Evolutionary conservation across 1,140 invertebrate genomes (phyloP), one percentile per base, ranked within the genome.

Genomic region (Euura lappo): DNA sequence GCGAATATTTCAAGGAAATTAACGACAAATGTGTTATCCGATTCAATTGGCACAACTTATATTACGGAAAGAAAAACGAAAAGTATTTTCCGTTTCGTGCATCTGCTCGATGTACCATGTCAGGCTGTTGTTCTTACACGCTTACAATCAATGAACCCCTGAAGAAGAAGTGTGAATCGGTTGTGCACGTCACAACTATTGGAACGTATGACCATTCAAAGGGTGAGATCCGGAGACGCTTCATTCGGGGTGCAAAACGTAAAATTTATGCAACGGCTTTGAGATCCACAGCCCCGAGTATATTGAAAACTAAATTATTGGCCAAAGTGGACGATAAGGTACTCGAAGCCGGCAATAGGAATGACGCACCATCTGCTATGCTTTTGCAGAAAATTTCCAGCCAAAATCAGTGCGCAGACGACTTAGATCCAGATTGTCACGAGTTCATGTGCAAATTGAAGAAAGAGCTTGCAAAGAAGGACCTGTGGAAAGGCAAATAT

Each of bases 401-500:
- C 47, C 6, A 51, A 51, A 51, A 51, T 11, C 6, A 51, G 1
- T 51, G 47, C 11, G 6, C 11, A 51, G 47, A 51, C 11, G 47
- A 51, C 47, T 11, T 51, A 11, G 47, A 51, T 51, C 47, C 6
- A 7, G 47, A 51, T 51, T 51, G 11, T 51, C 11, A 51, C 11
- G 11, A 7, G 47, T 51, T 51, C 1, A 51, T 51, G 47, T 11
- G 11, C 47, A 51, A 51, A 51, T 51, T 51, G 11, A 7, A 7
- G 6, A 51, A 51, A 51, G 47, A 51, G 47, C n/a, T n/a, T n/a
- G n/a, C n/a, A n/a, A 51, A 6, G 47, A 51, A 51, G 47, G 47
- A 51, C 6, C 6, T 11, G 47, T 75, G 45, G 72, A 69, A 77
- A 45, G 77, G 60, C 70, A 65, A 75, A 4, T 73, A 46, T 11